Base-by-base conservation (phyloP, 1,140 invertebrate species). In the Heliconius hermathena region DNA sequence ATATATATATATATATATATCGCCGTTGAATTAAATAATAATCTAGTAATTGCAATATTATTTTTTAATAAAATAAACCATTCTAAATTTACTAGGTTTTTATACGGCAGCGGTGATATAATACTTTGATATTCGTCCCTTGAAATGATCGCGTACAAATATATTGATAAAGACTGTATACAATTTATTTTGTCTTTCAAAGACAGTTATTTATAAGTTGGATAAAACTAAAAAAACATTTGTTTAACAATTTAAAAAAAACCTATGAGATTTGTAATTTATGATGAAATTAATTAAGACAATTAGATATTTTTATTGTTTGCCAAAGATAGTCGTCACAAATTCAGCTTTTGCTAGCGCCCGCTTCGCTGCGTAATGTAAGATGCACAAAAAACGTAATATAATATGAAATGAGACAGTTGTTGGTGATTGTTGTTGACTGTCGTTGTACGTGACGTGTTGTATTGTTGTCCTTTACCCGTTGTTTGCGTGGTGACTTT, bases 371-470 rank as follows among this genome's bases (percentile, higher is more conserved):
- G 36, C 36, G 22, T 29, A 66, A 20, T 46, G 22, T 70, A 76
- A 70, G 60, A 20, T 76, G 74, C 74, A 76, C 74, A 76, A 76
- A 75, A 74, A 75, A 60, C 38, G 33, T 60, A 33, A 66, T 75
- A 49, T 76, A 26, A 22, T 41, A 22, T 78, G 36, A 41, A 66
- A 36, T 38, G 41, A 73, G 71, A 74, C 77, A 70, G 72, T 70
- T 60, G 71, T 74, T 8, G 70, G 77, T 78, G 74, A 73, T 74
- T 36, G 38, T 73, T 78, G 77, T 74, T 74, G 52, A 54, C 60
- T 66, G 54, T 57, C 54, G 54, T 78, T 74, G 77, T 78, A 73
- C 71, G 71, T 73, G 71, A 78, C 71, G 77, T 78, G 77, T 78
- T 73, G 33, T 73, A 54, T 18, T 78, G 76, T 78, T 78, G 33